Conservation (phyloP, 1,140 invertebrate species). For the Gryllus bimaculatus region DNA sequence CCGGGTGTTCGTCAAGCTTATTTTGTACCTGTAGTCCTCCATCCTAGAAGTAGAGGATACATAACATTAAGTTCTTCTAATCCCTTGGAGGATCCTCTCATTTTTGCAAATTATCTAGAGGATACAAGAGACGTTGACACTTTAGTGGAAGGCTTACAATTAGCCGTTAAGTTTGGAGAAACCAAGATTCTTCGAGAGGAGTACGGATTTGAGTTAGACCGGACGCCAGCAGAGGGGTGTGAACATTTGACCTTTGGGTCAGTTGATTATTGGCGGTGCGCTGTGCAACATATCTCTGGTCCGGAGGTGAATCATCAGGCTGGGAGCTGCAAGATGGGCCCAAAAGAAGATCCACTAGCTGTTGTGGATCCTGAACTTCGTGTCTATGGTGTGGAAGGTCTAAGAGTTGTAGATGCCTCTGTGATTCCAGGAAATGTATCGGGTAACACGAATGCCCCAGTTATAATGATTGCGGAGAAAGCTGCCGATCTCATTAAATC, state of each 20-base stretch:
- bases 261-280: constrained; percentile 32
- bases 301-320: constrained; percentile 38
- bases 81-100: constrained; percentile 51
- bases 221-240: constrained; percentile 25
- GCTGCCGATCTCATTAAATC: constrained; percentile 71
- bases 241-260: constrained; percentile 21
- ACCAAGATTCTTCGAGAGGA: constrained; percentile 28
- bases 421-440: constrained; percentile 60
- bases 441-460: constrained; percentile 76
- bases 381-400: constrained; percentile 56
- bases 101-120: constrained; percentile 53
- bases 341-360: constrained; percentile 49
- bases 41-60: constrained; percentile 47
- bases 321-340: constrained; percentile 73
- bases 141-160: constrained; percentile 38
- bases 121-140: constrained; percentile 37
- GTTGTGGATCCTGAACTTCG: constrained; percentile 60
- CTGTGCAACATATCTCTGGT: constrained; percentile 25
- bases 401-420: constrained; percentile 68
- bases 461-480: constrained; percentile 81
- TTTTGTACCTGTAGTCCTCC: constrained; percentile 29
- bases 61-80: constrained; percentile 45
- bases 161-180: constrained; percentile 31
- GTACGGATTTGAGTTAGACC: constrained; percentile 25
- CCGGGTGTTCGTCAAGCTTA: constrained; percentile 26